Conservation (phyloP, 53 echinoderm and acorn worm genomes). For the Mesocentrotus franciscanus region DNA sequence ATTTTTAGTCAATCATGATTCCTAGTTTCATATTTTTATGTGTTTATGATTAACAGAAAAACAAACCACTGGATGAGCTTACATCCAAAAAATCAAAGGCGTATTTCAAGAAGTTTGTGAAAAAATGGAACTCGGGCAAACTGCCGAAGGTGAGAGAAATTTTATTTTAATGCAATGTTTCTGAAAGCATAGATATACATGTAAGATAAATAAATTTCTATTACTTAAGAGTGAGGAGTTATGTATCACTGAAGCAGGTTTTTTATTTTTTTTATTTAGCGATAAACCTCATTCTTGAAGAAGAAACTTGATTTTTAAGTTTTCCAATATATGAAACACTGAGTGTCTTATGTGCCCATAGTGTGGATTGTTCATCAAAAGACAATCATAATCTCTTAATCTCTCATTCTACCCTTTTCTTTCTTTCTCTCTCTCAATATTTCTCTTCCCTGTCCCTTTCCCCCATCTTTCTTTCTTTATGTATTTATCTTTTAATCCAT, state of each 20-base stretch:
- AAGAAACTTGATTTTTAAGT: no score
- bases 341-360: no score
- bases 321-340: no score
- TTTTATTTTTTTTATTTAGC: no score
- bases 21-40: not conserved
- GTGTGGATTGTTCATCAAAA: no score
- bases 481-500: not conserved
- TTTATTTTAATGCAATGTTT: not conserved
- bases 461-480: not conserved
- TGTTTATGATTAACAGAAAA: constrained; percentile 72
- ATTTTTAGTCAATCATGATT: not conserved
- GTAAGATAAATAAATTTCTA: not conserved
- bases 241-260: no score
- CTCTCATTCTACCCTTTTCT: no score
- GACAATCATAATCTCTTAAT: no score
- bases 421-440: not conserved
- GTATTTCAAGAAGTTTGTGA: constrained; percentile 97
- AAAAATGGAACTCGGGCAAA: constrained; percentile 90
- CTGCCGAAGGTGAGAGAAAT: constrained; percentile 78
- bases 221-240: no score
- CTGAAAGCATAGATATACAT: not conserved
- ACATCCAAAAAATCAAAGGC: constrained; percentile 75
- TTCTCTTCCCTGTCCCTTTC: not conserved
- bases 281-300: no score
- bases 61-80: constrained; percentile 86